Evolutionary conservation across 2,797 vertebrate species (phyloP).

Genomic region (Cryptoblepharus egeriae): DNA sequence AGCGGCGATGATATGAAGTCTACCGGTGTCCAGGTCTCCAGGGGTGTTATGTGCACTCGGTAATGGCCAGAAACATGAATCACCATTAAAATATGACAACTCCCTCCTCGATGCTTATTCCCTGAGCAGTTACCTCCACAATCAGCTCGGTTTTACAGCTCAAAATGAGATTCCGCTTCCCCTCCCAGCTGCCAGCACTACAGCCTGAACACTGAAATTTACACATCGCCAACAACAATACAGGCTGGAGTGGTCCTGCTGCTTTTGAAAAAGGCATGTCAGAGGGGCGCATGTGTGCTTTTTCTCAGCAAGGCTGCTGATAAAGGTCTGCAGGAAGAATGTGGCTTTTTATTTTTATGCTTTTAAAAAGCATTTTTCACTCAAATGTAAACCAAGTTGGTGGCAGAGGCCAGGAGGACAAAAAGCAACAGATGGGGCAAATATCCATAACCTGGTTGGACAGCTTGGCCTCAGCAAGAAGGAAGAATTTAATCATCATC

Average conservation of each 20-base stretch:
- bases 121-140: conserved; percentile 55
- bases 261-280: conserved; percentile 56
- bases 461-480: conserved; percentile 61
- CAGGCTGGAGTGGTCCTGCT: conserved; percentile 64
- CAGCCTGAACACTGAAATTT: conserved; percentile 57
- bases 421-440: conserved; percentile 24
- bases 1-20: conserved; percentile 60
- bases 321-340: conserved; percentile 45
- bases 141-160: conserved; percentile 65
- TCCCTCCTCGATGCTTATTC: conserved; percentile 46
- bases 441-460: conserved; percentile 48
- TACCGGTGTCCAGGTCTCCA: conserved; percentile 60
- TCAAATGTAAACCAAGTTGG: conserved; percentile 61
- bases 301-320: conserved; percentile 47
- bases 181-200: conserved; percentile 57
- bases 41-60: conserved; percentile 45
- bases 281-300: conserved; percentile 46
- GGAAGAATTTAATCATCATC: conserved; percentile 41
- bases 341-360: conserved; percentile 55
- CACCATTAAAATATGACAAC: conserved; percentile 52
- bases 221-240: conserved; percentile 53
- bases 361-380: conserved; percentile 62
- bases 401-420: conserved; percentile 52
- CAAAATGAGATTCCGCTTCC: conserved; percentile 58
- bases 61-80: conserved; percentile 59